Conservation (phyloP, 1,140 invertebrate genomes). For the Phymorhynchus buccinoides region DNA sequence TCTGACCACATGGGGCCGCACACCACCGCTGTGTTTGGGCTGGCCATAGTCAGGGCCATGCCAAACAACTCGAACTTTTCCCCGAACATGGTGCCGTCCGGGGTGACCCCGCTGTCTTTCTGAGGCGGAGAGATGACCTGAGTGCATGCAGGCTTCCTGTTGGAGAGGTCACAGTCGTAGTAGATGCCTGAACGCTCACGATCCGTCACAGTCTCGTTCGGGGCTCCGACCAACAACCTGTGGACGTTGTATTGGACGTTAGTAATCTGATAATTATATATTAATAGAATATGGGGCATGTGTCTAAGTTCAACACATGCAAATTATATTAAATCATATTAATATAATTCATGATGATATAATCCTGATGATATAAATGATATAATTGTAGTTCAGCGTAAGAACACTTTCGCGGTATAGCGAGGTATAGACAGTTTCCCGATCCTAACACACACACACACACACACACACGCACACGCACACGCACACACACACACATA, state of each 20-base stretch:
- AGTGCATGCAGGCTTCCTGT: neutral
- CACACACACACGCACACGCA: neutral
- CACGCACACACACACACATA: neutral
- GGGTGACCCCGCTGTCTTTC: too few species aligned
- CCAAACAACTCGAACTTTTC: conserved; percentile 6
- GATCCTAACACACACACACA: neutral
- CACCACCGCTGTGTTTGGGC: conserved; percentile 2
- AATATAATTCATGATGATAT: too few species aligned
- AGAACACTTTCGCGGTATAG: too few species aligned
- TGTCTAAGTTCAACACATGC: too few species aligned
- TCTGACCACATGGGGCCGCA: conserved; percentile 14
- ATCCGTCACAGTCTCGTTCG: neutral
- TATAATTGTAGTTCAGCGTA: too few species aligned
- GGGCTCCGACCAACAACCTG: neutral
- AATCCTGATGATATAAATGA: too few species aligned
- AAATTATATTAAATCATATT: too few species aligned
- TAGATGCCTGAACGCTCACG: neutral
- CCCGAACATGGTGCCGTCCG: too few species aligned
- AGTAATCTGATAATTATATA: neutral
- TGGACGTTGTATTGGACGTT: too few species aligned
- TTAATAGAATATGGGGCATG: too few species aligned
- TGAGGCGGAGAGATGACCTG: neutral
- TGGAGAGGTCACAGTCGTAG: neutral
- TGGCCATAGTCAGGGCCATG: neutral
- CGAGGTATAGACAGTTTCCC: too few species aligned